These are phyloP conservation scores for Coracopsis vasa DNA, from an alignment of 2,113 vertebrate species.

Conservation along the genomic window DNA sequence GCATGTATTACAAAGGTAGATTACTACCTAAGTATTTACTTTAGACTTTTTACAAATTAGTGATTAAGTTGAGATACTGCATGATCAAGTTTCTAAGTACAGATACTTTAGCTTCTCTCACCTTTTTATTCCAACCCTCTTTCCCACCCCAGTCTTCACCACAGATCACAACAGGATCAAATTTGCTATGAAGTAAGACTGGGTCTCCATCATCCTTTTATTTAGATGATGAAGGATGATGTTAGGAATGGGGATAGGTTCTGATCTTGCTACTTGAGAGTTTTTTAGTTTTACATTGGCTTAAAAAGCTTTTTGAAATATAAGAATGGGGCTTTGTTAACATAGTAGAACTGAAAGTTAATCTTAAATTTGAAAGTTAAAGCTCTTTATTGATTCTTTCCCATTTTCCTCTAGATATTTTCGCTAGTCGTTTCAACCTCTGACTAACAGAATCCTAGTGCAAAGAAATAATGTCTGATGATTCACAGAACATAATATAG, in stretches of 20 bases:
- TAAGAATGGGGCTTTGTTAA: neutral
- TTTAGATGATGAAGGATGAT: neutral
- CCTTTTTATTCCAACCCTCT: neutral
- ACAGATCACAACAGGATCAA: neutral
- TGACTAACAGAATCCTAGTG: neutral
- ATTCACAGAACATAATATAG: neutral
- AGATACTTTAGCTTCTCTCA: neutral
- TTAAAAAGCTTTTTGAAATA: neutral
- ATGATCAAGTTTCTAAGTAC: neutral
- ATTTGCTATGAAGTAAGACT: neutral
- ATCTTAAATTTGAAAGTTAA: neutral
- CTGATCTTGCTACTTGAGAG: neutral
- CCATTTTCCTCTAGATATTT: neutral
- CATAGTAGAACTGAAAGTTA: neutral
- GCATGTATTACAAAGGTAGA: neutral
- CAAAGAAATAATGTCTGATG: neutral
- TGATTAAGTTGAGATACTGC: neutral
- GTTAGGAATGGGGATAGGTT: neutral
- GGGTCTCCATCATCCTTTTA: fast-evolving
- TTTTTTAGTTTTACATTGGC: neutral
- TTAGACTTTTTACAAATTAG: neutral
- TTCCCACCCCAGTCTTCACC: neutral
- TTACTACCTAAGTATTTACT: neutral
- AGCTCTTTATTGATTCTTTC: neutral
- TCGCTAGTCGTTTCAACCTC: neutral